Conservation (phyloP, 2,113 vertebrate species). For the Bubalus kerabau region DNA sequence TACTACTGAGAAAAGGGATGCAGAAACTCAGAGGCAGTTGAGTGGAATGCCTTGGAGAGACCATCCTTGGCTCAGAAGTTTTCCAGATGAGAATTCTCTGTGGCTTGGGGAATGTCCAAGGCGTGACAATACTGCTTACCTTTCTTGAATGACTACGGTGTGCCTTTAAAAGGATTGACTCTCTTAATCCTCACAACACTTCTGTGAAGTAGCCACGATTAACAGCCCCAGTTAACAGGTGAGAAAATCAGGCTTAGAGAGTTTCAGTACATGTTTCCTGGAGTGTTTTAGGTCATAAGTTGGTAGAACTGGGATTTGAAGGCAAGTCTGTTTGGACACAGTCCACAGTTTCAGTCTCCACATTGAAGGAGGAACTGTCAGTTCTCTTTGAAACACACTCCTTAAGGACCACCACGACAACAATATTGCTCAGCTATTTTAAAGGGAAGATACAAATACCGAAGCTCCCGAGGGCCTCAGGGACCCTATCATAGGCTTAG, state of each 20-base stretch:
- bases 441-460: neutral
- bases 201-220: neutral
- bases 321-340: neutral
- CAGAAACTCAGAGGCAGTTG: neutral
- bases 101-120: neutral
- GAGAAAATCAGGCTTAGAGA: neutral
- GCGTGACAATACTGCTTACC: accelerated
- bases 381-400: neutral
- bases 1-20: conserved; percentile 11
- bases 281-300: neutral
- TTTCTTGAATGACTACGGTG: neutral
- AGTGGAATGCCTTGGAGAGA: neutral
- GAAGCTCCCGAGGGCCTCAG: neutral
- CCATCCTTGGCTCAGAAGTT: neutral
- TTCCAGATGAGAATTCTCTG: neutral
- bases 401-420: neutral
- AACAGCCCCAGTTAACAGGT: neutral
- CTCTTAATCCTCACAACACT: neutral
- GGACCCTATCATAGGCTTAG: neutral
- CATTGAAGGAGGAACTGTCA: neutral
- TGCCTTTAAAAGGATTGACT: neutral
- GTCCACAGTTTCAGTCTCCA: neutral
- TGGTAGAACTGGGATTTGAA: neutral
- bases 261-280: neutral
- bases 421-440: neutral